Conservation (phyloP, 2,888 invertebrate genomes). For the Ormyrus thymus region DNA sequence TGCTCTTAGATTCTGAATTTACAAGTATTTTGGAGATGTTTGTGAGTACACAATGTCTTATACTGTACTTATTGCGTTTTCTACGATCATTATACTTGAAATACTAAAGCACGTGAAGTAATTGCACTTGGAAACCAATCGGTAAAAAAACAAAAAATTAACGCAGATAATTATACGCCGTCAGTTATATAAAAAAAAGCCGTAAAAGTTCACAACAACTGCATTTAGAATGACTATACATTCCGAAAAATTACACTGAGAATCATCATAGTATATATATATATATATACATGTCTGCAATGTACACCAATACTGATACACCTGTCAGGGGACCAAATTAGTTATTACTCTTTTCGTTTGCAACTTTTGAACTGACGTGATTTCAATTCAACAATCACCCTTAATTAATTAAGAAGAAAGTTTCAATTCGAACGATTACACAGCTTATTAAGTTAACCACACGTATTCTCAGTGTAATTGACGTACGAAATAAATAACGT, state of each 20-base stretch:
- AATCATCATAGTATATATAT: conserved; percentile 7
- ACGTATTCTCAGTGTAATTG: conserved; percentile 48
- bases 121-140: conserved; percentile 30
- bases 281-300: not conserved
- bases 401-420: not conserved
- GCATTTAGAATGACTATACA: conserved; percentile 48
- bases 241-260: conserved; percentile 52
- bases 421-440: not conserved
- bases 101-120: conserved; percentile 11
- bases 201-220: conserved; percentile 1
- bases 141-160: conserved; percentile 1
- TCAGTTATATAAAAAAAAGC: conserved; percentile 3
- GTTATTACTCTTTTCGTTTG: conserved; percentile 16
- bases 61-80: conserved; percentile 30
- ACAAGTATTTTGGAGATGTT: conserved; percentile 33
- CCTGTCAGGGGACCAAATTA: conserved; percentile 50
- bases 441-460: not conserved
- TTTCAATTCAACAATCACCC: not conserved
- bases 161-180: too few relatives aligned
- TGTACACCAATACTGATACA: conserved; percentile 18
- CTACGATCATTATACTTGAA: not conserved
- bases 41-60: conserved; percentile 18
- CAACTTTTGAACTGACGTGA: not conserved
- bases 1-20: conserved; percentile 41
- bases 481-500: not conserved